Conservation (phyloP, 2,888 invertebrate species). For the Agrilus cyanescens region DNA sequence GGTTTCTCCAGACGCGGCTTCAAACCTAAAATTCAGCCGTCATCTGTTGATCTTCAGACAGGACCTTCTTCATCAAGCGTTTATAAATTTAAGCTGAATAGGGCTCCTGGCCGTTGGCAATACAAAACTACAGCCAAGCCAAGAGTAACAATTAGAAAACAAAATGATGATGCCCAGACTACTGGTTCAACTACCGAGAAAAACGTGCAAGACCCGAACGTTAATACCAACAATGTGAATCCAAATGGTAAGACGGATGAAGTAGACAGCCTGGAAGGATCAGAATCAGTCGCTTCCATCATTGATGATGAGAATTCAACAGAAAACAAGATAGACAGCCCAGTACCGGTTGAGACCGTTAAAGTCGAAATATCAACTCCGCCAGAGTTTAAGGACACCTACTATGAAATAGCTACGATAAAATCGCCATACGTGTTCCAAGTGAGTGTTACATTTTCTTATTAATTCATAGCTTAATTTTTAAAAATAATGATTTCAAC, state of each 20-base stretch:
- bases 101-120: constrained; percentile 79
- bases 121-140: constrained; percentile 85
- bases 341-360: constrained; percentile 59
- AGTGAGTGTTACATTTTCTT: constrained; percentile 39
- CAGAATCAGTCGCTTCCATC: constrained; percentile 54
- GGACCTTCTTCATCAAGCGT: constrained; percentile 47
- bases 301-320: constrained; percentile 49
- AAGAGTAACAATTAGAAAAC: constrained; percentile 66
- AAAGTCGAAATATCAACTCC: constrained; percentile 84
- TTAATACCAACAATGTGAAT: constrained; percentile 38
- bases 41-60: constrained; percentile 41
- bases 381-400: constrained; percentile 71
- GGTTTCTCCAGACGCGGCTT: constrained; percentile 46
- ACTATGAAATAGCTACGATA: constrained; percentile 82
- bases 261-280: constrained; percentile 56
- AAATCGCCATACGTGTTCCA: constrained; percentile 84
- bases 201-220: constrained; percentile 19
- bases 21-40: constrained; percentile 45
- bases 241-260: constrained; percentile 43
- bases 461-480: constrained; percentile 1
- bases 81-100: constrained; percentile 71
- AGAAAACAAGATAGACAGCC: constrained; percentile 52
- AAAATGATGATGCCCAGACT: constrained; percentile 44
- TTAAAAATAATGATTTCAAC: no score
- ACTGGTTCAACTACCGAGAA: constrained; percentile 23